phyloP scores from a whole-genome alignment of 2,888 invertebrate genomes.

The Dermolepida albohirtum region DNA sequence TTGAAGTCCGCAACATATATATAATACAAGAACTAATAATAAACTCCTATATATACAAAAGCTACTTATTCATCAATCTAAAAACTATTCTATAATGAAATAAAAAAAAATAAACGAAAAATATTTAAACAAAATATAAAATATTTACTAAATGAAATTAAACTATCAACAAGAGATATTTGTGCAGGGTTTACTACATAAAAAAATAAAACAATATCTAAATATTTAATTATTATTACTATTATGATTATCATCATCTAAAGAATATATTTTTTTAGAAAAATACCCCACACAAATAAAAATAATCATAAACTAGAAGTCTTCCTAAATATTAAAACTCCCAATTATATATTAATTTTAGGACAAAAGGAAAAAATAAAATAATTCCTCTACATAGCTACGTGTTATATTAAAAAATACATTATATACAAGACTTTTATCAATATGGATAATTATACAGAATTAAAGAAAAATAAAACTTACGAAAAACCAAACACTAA shows the following conservation, averaged over 20 bases:
- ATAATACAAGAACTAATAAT: conserved; percentile 47
- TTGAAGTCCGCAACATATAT: conserved; percentile 44
- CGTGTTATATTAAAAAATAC: conserved; percentile 52
- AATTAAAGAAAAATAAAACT: conserved; percentile 23
- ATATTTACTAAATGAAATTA: conserved; percentile 22
- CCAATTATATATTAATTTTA: conserved; percentile 42
- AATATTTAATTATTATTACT: background rate
- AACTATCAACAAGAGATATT: conserved; percentile 6
- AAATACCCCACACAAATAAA: conserved; percentile 32
- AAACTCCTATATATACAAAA: conserved; percentile 50
- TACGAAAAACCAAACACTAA: conserved; percentile 4
- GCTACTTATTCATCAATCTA: conserved; percentile 45
- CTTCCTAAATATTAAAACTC: conserved; percentile 31
- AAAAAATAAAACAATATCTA: conserved; percentile 5
- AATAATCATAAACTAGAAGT: conserved; percentile 14
- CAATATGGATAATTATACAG: conserved; percentile 25
- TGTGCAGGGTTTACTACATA: conserved; percentile 12
- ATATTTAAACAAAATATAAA: conserved; percentile 27
- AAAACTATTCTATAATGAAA: conserved; percentile 21
- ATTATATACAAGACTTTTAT: conserved; percentile 53
- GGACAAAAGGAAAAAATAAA: conserved; percentile 23
- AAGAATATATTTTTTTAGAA: conserved; percentile 1
- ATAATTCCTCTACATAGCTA: conserved; percentile 36
- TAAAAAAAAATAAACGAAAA: conserved; percentile 28
- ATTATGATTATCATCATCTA: too few relatives aligned